Conservation (phyloP, 2,113 vertebrate species). For the Camelus bactrianus region DNA sequence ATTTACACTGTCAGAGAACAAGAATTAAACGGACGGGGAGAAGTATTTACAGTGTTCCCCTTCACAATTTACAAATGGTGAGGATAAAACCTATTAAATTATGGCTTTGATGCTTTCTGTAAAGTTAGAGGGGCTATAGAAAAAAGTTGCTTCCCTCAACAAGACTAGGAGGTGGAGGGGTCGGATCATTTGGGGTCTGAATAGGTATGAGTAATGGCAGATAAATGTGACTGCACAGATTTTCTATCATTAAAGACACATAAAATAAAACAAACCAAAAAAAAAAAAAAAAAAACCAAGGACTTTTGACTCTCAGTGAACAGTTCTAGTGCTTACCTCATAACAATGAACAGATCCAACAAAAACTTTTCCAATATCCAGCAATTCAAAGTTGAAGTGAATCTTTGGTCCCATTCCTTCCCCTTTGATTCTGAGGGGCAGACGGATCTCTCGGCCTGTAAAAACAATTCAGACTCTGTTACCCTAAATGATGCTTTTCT, state of each 20-base stretch:
- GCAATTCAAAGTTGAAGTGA: slow-evolving; percentile 85
- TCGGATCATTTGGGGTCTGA: background rate
- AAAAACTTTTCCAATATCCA: slow-evolving; percentile 90
- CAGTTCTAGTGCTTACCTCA: slow-evolving; percentile 87
- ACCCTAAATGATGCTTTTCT: background rate
- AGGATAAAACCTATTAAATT: slow-evolving; percentile 41
- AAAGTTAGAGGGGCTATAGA: background rate
- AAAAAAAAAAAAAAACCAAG: background rate
- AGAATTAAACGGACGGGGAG: slow-evolving; percentile 62
- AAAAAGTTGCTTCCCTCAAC: background rate
- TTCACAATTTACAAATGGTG: slow-evolving; percentile 29
- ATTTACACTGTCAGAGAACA: slow-evolving; percentile 41
- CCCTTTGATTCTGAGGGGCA: slow-evolving; percentile 90
- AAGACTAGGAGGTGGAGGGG: background rate
- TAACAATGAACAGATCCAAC: slow-evolving; percentile 86
- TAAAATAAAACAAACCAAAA: background rate
- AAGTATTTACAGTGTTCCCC: slow-evolving; percentile 56
- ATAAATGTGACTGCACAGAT: background rate
- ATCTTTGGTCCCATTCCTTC: slow-evolving; percentile 92
- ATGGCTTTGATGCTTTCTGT: background rate
- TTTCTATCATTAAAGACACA: background rate
- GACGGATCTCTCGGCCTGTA: slow-evolving; percentile 89
- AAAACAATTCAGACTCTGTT: slow-evolving; percentile 51
- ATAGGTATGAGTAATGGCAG: background rate
- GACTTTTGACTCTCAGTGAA: background rate